These are phyloP conservation scores for Pomacea canaliculata DNA, from an alignment of 2,888 invertebrate species.

Conservation along the genomic window DNA sequence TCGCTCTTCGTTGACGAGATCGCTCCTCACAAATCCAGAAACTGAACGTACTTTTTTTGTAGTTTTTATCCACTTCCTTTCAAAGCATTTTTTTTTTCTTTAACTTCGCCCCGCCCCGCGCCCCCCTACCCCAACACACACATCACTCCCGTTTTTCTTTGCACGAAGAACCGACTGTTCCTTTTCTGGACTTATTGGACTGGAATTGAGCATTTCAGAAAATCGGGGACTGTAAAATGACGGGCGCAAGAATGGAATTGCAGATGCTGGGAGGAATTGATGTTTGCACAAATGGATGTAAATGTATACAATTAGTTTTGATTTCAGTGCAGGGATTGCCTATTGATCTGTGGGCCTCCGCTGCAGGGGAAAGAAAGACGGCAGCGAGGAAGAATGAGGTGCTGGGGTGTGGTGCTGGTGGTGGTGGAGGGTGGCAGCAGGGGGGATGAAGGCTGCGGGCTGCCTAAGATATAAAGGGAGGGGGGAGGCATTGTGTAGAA, in stretches of 20 bases:
- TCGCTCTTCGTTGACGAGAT: too few species aligned
- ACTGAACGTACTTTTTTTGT: not conserved
- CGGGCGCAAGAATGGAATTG: slow-evolving; percentile 19
- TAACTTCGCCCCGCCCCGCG: not conserved
- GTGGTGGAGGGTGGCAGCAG: too few species aligned
- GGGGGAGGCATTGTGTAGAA: not conserved
- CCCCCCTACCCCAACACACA: not conserved
- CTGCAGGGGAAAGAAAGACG: not conserved
- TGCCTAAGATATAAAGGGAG: not conserved
- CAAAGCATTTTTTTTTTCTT: not conserved
- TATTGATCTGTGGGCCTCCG: slow-evolving; percentile 13
- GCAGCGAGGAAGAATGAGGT: not conserved
- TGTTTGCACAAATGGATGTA: slow-evolving; percentile 31
- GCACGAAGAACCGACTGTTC: slow-evolving; percentile 8
- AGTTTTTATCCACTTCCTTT: not conserved
- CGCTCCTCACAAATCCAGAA: not conserved
- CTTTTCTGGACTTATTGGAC: slow-evolving; percentile 15
- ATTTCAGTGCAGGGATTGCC: slow-evolving; percentile 22
- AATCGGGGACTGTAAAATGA: slow-evolving; percentile 7
- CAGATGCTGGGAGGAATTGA: slow-evolving; percentile 20
- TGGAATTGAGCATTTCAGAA: slow-evolving; percentile 9
- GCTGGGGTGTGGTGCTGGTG: not conserved
- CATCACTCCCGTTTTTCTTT: not conserved
- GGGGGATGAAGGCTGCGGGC: not conserved
- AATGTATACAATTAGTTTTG: slow-evolving; percentile 29